Conservation (phyloP, 1,140 invertebrate species). For the Saxidomus purpurata region DNA sequence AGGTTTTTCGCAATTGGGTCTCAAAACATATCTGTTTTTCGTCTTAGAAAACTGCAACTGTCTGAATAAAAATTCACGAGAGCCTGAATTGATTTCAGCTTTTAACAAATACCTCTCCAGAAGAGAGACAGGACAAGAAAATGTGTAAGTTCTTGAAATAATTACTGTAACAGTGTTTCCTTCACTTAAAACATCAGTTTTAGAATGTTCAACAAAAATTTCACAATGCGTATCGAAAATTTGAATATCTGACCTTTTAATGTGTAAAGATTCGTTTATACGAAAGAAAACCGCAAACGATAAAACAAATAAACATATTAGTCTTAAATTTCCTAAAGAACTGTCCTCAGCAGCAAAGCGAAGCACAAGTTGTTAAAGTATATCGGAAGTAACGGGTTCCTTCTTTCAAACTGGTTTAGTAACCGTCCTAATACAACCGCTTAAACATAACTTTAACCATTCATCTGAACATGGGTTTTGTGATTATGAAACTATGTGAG, state of each 20-base stretch:
- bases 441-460: background rate
- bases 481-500: background rate
- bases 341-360: background rate
- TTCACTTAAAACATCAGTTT: background rate
- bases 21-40: background rate
- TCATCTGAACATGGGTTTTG: background rate
- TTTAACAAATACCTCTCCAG: background rate
- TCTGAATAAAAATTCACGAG: background rate
- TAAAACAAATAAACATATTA: background rate
- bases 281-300: conserved; percentile 11
- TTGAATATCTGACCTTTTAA: conserved; percentile 13
- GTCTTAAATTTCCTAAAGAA: conserved; percentile 29
- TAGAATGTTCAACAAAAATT: background rate
- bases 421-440: background rate
- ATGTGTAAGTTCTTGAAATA: background rate
- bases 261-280: background rate
- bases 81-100: background rate
- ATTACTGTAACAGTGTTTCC: background rate
- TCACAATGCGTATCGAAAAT: background rate
- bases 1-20: too few relatives aligned
- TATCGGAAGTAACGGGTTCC: background rate
- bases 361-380: background rate
- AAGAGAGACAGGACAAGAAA: background rate
- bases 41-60: too few relatives aligned
- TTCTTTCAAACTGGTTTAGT: background rate